phyloP scores from a whole-genome alignment of 2,797 vertebrate genomes.

The Esox lucius region DNA sequence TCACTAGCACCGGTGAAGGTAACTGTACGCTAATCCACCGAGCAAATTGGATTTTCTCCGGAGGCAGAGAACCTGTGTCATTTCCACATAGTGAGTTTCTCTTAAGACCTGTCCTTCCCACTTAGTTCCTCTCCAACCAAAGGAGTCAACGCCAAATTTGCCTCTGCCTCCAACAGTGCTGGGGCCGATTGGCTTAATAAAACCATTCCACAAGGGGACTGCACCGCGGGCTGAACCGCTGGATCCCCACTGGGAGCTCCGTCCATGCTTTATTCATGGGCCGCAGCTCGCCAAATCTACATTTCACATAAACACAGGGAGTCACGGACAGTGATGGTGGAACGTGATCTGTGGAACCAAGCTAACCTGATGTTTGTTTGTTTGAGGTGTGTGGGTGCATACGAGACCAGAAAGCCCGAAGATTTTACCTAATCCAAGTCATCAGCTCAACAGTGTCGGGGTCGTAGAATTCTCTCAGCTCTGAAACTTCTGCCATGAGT shows the following conservation, averaged over 20 bases:
- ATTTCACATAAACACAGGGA: slow-evolving; percentile 18
- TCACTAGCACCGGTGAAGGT: slow-evolving; percentile 61
- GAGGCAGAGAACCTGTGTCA: slow-evolving; percentile 68
- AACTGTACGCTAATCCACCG: slow-evolving; percentile 70
- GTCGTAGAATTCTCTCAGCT: slow-evolving; percentile 96
- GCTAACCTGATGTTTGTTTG: slow-evolving; percentile 54
- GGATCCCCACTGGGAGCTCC: slow-evolving; percentile 56
- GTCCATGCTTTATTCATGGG: slow-evolving; percentile 64
- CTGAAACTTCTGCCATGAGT: slow-evolving; percentile 90
- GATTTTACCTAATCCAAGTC: slow-evolving; percentile 95
- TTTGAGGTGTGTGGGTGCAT: slow-evolving; percentile 16
- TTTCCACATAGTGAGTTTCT: slow-evolving; percentile 30
- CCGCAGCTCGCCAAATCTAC: slow-evolving; percentile 43
- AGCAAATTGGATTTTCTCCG: slow-evolving; percentile 76
- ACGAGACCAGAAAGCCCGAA: neutral
- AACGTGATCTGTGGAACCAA: slow-evolving; percentile 47
- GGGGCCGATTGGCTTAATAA: slow-evolving; percentile 49
- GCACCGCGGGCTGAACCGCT: slow-evolving; percentile 51
- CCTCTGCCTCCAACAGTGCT: slow-evolving; percentile 41
- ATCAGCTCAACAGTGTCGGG: slow-evolving; percentile 98
- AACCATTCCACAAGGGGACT: slow-evolving; percentile 47
- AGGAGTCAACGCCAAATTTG: neutral
- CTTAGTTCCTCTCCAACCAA: neutral
- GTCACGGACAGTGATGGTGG: slow-evolving; percentile 35
- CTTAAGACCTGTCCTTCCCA: neutral